phyloP scores from a whole-genome alignment of 2,888 invertebrate species.

The Pediacus dermestoides region DNA sequence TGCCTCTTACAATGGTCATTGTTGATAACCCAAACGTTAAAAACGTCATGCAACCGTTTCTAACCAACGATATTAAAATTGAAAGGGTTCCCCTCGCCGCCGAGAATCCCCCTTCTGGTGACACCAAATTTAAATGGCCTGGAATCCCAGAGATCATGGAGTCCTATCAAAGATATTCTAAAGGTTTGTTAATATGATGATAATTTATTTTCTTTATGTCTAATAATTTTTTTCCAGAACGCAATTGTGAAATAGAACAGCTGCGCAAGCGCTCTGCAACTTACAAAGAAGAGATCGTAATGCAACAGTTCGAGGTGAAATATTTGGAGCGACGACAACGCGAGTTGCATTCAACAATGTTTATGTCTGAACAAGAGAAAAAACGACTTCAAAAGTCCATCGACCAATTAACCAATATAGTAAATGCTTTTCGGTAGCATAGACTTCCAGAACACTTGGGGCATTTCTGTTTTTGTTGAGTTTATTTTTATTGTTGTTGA shows the following conservation, averaged over 20 bases:
- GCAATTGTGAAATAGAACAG: conserved; percentile 51
- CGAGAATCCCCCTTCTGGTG: too few species aligned
- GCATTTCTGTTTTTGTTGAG: conserved; percentile 24
- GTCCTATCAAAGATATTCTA: conserved; percentile 54
- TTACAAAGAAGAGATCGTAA: conserved; percentile 53
- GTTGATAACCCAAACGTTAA: conserved; percentile 26
- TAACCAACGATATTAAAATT: conserved; percentile 33
- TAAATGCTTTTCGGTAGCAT: conserved; percentile 47
- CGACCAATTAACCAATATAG: conserved; percentile 44
- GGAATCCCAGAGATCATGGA: conserved; percentile 53
- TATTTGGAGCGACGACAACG: conserved; percentile 41
- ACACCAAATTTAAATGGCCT: conserved; percentile 48
- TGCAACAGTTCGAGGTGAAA: conserved; percentile 52
- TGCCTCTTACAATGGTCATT: conserved; percentile 34
- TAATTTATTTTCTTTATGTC: too few species aligned
- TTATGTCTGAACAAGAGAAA: conserved; percentile 41
- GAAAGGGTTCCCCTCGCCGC: too few species aligned
- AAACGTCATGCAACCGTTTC: too few species aligned
- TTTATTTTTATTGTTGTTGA: conserved; percentile 14
- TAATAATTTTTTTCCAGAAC: conserved; percentile 47
- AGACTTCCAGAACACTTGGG: conserved; percentile 23
- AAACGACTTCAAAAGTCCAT: conserved; percentile 41
- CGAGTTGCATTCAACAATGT: conserved; percentile 40
- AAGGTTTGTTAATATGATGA: conserved; percentile 49
- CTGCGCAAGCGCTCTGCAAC: conserved; percentile 51